Evolutionary conservation across 1,140 invertebrate species (phyloP), one percentile per base, ranked within the genome.

Genomic region (Drosophila burlai): DNA sequence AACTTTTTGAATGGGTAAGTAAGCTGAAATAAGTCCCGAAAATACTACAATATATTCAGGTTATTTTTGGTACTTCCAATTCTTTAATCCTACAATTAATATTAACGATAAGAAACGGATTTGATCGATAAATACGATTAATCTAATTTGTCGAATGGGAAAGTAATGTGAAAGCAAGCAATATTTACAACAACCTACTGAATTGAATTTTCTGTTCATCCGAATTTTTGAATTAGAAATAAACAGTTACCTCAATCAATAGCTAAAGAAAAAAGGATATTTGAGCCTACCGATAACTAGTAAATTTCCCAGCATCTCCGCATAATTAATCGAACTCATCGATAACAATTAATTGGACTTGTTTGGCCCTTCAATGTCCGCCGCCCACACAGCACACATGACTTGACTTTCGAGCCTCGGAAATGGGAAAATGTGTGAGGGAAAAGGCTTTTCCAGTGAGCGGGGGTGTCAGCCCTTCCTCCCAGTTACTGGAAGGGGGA

Each of bases 271-370:
- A 52, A 6, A 11, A 15, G 8, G 5, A 13, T 13, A 13, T 4
- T 0, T 18, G 2, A 8, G n/a, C 29, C 11, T 8, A 2, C n/a
- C n/a, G 18, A 38, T 24, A 38, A 16, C 13, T 36, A 15, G 29
- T 8, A 6, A 0, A 50, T 29, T 31, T 29, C 3, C 3, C 18
- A 18, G 13, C 9, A 2, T 13, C 4, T 13, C 45, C 34, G 46
- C 24, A 68, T 68, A 69, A 54, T 54, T 34, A 55, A 21, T 36
- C 38, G 16, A 18, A 52, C 11, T 5, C 26, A 65, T 50, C 45
- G 36, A 68, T 49, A 65, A 24, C 45, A 69, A 68, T 68, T 69
- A 68, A 69, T 54, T 68, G 34, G 43, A 47, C 67, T 71, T 49
- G 64, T 71, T 68, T 69, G 67, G 49, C 49, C 34, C 18, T 26